These are phyloP conservation scores for Lerista edwardsae DNA, from an alignment of 2,797 vertebrate species.

Conservation along the genomic window DNA sequence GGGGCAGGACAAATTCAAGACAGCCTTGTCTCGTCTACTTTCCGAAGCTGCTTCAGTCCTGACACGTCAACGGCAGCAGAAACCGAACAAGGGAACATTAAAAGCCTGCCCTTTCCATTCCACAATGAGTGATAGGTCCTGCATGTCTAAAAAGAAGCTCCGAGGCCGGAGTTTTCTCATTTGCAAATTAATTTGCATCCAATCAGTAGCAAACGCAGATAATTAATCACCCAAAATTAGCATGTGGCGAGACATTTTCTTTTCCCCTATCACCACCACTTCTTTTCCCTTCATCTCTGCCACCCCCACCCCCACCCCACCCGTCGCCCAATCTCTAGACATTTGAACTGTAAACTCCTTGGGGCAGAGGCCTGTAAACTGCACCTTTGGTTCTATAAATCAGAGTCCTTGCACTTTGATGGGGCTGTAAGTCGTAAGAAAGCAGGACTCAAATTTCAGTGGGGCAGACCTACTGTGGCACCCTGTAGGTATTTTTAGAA, in stretches of 20 bases:
- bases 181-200: conserved; percentile 31
- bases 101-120: background rate
- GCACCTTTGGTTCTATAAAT: background rate
- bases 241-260: background rate
- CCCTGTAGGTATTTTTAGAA: too few species aligned
- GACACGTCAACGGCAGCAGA: background rate
- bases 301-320: background rate
- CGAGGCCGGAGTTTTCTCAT: background rate
- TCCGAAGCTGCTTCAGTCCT: background rate
- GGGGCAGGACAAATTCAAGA: background rate
- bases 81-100: background rate
- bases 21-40: background rate
- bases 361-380: background rate
- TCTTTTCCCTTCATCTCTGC: background rate
- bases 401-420: background rate
- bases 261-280: background rate
- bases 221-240: conserved; percentile 36
- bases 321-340: background rate
- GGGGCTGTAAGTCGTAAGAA: background rate
- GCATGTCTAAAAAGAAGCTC: conserved; percentile 8
- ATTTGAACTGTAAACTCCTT: background rate
- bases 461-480: too few species aligned
- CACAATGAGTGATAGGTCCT: background rate
- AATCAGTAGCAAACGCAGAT: conserved; percentile 16
- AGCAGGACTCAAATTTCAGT: too few species aligned